A percentile compares a stretch with the other conserved stretches of the same genome.
phyloP scores from a whole-genome alignment of 2,113 vertebrate genomes.

The Heterotilapia buettikoferi region DNA sequence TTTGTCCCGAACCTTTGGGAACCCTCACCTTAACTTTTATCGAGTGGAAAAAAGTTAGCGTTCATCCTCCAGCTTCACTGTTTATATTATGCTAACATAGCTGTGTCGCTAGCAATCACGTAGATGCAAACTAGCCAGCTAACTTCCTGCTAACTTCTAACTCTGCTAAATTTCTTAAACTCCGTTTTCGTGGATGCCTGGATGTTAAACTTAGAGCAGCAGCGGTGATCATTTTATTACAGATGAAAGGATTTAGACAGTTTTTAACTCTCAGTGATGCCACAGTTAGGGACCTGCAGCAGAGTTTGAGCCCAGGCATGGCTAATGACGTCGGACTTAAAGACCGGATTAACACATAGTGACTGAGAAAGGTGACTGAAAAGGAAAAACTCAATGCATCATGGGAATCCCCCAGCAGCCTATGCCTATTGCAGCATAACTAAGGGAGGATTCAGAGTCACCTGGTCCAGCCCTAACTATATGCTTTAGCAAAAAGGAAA shows the following conservation, averaged over 20 bases:
- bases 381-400: no score
- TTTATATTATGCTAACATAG: background rate
- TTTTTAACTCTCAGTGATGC: background rate
- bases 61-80: background rate
- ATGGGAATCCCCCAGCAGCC: no score
- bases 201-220: background rate
- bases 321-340: no score
- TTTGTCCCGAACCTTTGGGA: accelerated
- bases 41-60: background rate
- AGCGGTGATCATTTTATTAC: background rate
- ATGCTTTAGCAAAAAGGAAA: accelerated
- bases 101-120: background rate
- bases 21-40: background rate
- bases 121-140: accelerated
- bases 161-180: background rate
- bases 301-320: background rate
- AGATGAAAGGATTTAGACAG: background rate
- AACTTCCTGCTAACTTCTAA: background rate
- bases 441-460: no score
- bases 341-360: no score
- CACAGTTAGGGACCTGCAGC: background rate
- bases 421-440: no score
- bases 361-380: no score
- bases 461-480: no score
- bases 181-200: accelerated